Percentiles rank a stretch among this genome's conserved stretches.
phyloP scores from a whole-genome alignment of 2,797 vertebrate species.

The Chelonia mydas region DNA sequence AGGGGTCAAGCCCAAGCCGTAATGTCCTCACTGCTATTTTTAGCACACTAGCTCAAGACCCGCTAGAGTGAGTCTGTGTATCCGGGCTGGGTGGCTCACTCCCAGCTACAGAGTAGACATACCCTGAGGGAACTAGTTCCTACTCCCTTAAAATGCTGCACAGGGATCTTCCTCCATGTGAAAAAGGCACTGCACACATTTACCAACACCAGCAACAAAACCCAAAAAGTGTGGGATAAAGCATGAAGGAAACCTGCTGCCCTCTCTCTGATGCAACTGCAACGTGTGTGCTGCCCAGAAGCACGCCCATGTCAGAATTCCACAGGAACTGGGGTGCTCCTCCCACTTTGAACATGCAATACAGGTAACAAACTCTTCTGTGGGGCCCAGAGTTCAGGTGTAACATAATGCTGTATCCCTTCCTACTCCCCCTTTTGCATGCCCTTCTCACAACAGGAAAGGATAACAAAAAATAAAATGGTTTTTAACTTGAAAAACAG shows the following conservation, averaged over 20 bases:
- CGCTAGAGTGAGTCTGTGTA: too few relatives aligned
- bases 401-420: not conserved
- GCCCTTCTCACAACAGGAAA: not conserved
- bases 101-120: too few relatives aligned
- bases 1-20: not conserved
- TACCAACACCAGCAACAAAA: not conserved
- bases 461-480: not conserved
- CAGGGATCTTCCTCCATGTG: too few relatives aligned
- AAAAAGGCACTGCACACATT: not conserved
- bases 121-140: too few relatives aligned
- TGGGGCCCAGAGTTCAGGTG: not conserved
- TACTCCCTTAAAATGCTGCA: too few relatives aligned
- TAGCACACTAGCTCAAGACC: not conserved
- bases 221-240: not conserved
- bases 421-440: not conserved
- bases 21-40: not conserved
- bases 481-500: not conserved
- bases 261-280: not conserved
- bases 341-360: not conserved
- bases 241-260: not conserved
- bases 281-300: not conserved
- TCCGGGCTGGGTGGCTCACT: too few relatives aligned
- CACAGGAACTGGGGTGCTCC: not conserved
- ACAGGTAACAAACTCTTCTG: not conserved
- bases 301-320: not conserved